These are phyloP conservation scores for Lepidurus packardi DNA, from an alignment of 1,140 invertebrate species.

Conservation along the genomic window DNA sequence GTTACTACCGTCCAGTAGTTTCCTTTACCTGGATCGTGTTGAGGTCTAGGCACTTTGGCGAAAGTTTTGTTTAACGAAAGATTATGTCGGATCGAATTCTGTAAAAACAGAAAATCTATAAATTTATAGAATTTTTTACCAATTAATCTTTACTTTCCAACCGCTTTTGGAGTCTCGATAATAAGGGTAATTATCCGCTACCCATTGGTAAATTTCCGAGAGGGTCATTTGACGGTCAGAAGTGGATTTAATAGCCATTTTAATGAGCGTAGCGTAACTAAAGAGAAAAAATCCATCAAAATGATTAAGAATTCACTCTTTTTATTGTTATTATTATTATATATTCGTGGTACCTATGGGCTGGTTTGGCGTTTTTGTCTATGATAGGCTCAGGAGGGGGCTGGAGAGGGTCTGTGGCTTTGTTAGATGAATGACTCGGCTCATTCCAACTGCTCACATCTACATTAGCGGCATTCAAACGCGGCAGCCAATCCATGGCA, in stretches of 20 bases:
- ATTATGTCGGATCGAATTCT: slow-evolving; percentile 53
- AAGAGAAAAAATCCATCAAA: neutral
- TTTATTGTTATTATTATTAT: no score
- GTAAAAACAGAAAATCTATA: slow-evolving; percentile 35
- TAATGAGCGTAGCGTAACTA: slow-evolving; percentile 66
- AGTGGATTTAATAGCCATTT: slow-evolving; percentile 64
- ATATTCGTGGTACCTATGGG: slow-evolving; percentile 43
- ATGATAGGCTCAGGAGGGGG: slow-evolving; percentile 27
- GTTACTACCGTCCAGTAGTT: slow-evolving; percentile 59
- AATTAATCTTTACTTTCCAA: slow-evolving; percentile 57
- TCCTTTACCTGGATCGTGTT: slow-evolving; percentile 59
- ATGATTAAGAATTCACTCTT: no score
- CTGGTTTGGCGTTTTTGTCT: slow-evolving; percentile 51
- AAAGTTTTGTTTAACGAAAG: slow-evolving; percentile 56
- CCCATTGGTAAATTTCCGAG: slow-evolving; percentile 68
- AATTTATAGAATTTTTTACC: neutral
- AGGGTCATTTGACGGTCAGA: slow-evolving; percentile 66
- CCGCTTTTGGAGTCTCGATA: slow-evolving; percentile 61
- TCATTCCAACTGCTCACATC: slow-evolving; percentile 30
- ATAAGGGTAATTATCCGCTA: slow-evolving; percentile 66
- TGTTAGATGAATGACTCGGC: neutral
- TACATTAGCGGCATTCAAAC: slow-evolving; percentile 44
- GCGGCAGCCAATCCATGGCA: slow-evolving; percentile 54
- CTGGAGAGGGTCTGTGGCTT: slow-evolving; percentile 37
- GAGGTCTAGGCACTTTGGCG: slow-evolving; percentile 56